phyloP scores from a whole-genome alignment of 1,140 invertebrate species.

The Drosophila auraria region DNA sequence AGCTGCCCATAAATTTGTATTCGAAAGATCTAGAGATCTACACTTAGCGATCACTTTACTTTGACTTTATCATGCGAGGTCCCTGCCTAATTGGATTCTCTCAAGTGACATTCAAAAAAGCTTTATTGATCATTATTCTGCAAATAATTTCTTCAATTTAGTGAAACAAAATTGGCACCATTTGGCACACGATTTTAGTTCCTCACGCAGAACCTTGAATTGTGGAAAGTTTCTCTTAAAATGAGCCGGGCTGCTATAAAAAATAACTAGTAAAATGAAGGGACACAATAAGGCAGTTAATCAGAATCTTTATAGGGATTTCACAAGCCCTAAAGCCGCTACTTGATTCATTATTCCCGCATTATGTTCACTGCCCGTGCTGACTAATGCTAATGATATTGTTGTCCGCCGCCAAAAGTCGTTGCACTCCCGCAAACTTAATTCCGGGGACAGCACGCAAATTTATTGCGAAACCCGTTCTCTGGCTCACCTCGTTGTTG shows the following conservation, averaged over 20 bases:
- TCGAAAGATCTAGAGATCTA: conserved; percentile 13
- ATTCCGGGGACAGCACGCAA: conserved; percentile 17
- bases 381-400: conserved; percentile 58
- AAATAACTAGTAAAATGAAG: neutral
- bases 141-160: neutral
- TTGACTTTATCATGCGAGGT: neutral
- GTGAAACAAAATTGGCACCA: too few relatives aligned
- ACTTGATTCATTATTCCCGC: neutral
- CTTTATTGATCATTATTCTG: neutral
- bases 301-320: neutral
- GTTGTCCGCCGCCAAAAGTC: conserved; percentile 33
- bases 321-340: neutral
- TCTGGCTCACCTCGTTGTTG: neutral
- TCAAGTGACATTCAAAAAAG: conserved; percentile 4
- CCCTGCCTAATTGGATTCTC: conserved; percentile 2
- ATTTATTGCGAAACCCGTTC: conserved; percentile 42
- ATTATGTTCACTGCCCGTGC: conserved; percentile 1
- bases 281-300: too few relatives aligned
- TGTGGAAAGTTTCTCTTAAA: conserved; percentile 4
- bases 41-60: conserved; percentile 4
- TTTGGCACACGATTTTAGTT: conserved; percentile 4
- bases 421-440: conserved; percentile 52
- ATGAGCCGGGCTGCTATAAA: neutral
- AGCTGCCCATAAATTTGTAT: conserved; percentile 61
- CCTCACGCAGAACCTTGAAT: conserved; percentile 3